Evolutionary conservation across 1,140 invertebrate species (phyloP).

Genomic region (Pachypeltis micranthus): DNA sequence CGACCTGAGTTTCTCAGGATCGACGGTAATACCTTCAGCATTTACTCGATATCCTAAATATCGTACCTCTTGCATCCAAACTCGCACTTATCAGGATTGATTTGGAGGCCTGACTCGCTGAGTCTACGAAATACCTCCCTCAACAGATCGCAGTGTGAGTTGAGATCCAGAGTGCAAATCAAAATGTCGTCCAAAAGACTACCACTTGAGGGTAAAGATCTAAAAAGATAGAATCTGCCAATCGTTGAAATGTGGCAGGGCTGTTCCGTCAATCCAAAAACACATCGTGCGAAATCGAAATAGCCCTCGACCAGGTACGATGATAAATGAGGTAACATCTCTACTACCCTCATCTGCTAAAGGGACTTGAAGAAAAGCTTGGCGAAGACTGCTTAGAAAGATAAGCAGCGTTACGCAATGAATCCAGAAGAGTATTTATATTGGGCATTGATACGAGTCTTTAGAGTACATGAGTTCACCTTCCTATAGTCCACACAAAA

Average conservation of each 20-base stretch:
- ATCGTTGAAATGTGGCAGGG: constrained; percentile 16
- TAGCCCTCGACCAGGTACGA: constrained; percentile 7
- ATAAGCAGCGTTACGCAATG: constrained; percentile 27
- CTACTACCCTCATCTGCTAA: constrained; percentile 13
- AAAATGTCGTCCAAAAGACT: no score
- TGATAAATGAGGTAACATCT: no score
- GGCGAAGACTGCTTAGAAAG: constrained; percentile 30
- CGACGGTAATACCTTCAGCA: neutral
- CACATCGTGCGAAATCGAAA: constrained; percentile 31
- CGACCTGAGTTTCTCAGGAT: constrained; percentile 11
- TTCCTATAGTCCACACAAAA: constrained; percentile 25
- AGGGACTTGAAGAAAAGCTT: constrained; percentile 33
- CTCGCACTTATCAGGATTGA: no score
- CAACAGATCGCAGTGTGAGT: neutral
- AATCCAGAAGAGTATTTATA: constrained; percentile 29
- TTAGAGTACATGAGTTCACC: constrained; percentile 18
- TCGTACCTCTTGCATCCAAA: neutral
- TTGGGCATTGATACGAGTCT: constrained; percentile 26
- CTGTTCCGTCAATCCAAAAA: no score
- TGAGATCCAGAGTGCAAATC: neutral
- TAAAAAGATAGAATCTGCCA: constrained; percentile 4
- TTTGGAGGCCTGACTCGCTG: neutral
- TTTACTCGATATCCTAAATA: neutral
- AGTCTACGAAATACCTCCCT: neutral
- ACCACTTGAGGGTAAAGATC: no score